Base-by-base conservation (phyloP, 2,797 vertebrate genomes). In the Thunnus albacares region DNA sequence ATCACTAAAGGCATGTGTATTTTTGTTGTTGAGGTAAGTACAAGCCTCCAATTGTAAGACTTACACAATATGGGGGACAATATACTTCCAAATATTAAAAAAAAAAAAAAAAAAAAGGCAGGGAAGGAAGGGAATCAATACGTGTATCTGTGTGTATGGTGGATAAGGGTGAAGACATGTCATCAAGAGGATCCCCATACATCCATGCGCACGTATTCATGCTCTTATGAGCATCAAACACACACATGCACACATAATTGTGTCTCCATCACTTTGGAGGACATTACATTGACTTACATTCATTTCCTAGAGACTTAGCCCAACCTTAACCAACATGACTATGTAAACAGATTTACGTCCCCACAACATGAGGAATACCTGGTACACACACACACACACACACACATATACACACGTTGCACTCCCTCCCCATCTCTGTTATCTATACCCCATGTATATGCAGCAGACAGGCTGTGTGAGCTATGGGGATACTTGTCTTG, bases 371-470 rank as follows among this genome's bases (percentile, higher is more conserved):
- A 38, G 38, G 10, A 38, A 38, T 38, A 38, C 38, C 30, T 11
- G 9, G 38, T 38, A 38, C 9, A 38, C 75, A 73, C 28, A 77
- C 71, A 77, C 49, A 30, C 28, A 30, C 28, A 30, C 20, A 52
- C 30, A 51, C 71, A 70, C 68, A 66, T 43, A 59, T 24, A 43
- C 65, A 56, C 58, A 56, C 62, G 47, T 8, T 45, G 10, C 18
- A 1, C 33, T 60, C 65, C 24, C 3, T 30, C 53, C 67, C 41
- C 22, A 38, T 67, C 67, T 75, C n/a, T 79, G 63, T 65, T 82
- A 66, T 85, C 81, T 85, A 55, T 66, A 77, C 14, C 62, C 77
- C 61, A 81, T 79, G 80, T 86, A 80, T 80, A 72, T 88, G 83
- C 72, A 85, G 65, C 71, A 77, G 79, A 70, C 60, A 38, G 55